Conservation (phyloP, 2,888 invertebrate genomes). For the Tipula lateralis region DNA sequence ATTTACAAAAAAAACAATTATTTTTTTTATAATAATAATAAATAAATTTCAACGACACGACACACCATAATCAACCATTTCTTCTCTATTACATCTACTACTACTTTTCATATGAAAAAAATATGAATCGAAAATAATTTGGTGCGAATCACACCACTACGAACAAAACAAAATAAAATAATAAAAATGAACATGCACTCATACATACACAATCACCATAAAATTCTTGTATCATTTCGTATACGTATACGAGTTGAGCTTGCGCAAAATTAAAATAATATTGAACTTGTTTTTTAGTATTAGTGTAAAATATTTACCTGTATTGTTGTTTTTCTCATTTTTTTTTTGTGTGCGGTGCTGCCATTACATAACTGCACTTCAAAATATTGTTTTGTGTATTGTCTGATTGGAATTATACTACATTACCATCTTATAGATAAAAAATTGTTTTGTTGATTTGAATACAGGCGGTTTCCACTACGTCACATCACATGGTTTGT, state of each 20-base stretch:
- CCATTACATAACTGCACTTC: neutral
- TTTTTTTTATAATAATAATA: neutral
- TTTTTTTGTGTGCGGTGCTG: neutral
- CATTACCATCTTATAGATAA: neutral
- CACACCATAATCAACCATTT: neutral
- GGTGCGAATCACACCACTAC: neutral
- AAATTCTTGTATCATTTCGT: neutral
- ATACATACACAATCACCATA: neutral
- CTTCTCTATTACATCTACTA: conserved; percentile 24
- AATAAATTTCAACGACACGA: neutral
- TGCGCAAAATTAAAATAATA: neutral
- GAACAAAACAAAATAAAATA: neutral
- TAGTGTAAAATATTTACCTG: conserved; percentile 19
- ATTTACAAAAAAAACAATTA: neutral
- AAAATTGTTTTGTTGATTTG: conserved; percentile 25
- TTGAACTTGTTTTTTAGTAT: neutral
- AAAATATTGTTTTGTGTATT: neutral
- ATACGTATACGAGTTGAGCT: neutral
- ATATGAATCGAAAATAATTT: neutral
- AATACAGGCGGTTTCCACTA: conserved; percentile 29
- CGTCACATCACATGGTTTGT: conserved; percentile 31
- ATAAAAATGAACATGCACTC: neutral
- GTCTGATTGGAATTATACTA: conserved; percentile 1
- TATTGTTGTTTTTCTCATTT: neutral
- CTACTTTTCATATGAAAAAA: neutral